These are phyloP conservation scores for Pollenia griseotomentosa DNA, from an alignment of 2,888 invertebrate species.

Conservation along the genomic window DNA sequence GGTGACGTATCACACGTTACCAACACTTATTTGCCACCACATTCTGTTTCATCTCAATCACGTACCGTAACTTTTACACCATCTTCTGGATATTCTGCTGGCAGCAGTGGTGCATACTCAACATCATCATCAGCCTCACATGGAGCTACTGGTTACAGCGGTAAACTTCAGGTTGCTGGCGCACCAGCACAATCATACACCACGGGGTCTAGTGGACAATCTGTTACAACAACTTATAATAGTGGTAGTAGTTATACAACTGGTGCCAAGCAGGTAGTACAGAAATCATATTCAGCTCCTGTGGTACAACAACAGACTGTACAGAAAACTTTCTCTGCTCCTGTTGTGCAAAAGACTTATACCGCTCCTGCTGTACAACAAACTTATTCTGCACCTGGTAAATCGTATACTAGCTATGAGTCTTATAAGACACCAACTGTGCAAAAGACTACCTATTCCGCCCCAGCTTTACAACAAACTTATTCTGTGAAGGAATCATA, in stretches of 20 bases:
- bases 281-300: slow-evolving; percentile 63
- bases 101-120: slow-evolving; percentile 50
- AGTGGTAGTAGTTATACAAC: slow-evolving; percentile 56
- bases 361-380: slow-evolving; percentile 53
- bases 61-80: slow-evolving; percentile 72
- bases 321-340: slow-evolving; percentile 43
- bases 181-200: slow-evolving; percentile 28
- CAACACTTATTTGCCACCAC: slow-evolving; percentile 78
- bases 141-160: slow-evolving; percentile 50
- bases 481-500: slow-evolving; percentile 56
- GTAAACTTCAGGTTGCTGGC: slow-evolving; percentile 42
- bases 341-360: slow-evolving; percentile 59
- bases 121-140: neutral
- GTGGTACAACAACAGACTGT: slow-evolving; percentile 29
- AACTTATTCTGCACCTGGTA: slow-evolving; percentile 46
- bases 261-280: slow-evolving; percentile 58
- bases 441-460: slow-evolving; percentile 31
- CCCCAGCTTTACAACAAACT: slow-evolving; percentile 38
- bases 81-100: slow-evolving; percentile 71
- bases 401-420: slow-evolving; percentile 48
- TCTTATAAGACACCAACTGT: slow-evolving; percentile 50
- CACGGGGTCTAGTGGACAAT: slow-evolving; percentile 25
- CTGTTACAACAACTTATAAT: slow-evolving; percentile 41
- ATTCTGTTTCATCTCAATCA: slow-evolving; percentile 72
- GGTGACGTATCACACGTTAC: slow-evolving; percentile 80